Evolutionary conservation across 2,888 invertebrate species (phyloP), one percentile per base, ranked within the genome.

Genomic region (Dynastes grantii): DNA sequence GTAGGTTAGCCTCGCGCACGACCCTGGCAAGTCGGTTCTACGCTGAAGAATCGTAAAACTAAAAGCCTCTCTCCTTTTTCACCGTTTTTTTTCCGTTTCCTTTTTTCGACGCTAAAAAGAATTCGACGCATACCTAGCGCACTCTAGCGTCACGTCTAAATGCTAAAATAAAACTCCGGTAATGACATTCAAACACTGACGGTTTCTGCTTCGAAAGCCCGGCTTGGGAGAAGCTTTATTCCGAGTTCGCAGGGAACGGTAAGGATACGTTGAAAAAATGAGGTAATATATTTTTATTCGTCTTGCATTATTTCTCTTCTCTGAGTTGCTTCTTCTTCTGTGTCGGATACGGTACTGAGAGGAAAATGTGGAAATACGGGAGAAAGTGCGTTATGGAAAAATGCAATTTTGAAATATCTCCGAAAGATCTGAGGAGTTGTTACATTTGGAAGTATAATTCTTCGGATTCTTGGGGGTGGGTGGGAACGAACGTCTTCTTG

Each of bases 21-120:
- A 58, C 45, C 32, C 45, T 45, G 9, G 45, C 3, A 45, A 8
- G 2, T 45, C 45, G 45, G 45, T 11, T 45, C 45, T 45, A 45
- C 45, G 45, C 45, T 8, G 45, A 45, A 77, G 68, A 58, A 77
- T 58, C 77, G 65, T 77, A 77, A 77, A 77, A 77, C 77, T 77
- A 77, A 77, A 77, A 77, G 77, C 77, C 77, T 67, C 45, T 53
- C 49, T 27, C 45, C 9, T 58, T 40, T 75, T 27, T 45, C 61
- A 22, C 32, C 27, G 27, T 13, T 32, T 13, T 27, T 32, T 63
- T 63, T 13, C 32, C 32, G 9, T 13, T 13, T 13, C 32, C 32
- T 27, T 13, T 13, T 63, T 37, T 29, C 13, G 55, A 22, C 63
- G 29, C 68, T 13, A 6, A 13, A 45, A 27, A 73, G 45, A 75